Conservation (phyloP, 2,797 vertebrate species). For the Peromyscus attwateri region DNA sequence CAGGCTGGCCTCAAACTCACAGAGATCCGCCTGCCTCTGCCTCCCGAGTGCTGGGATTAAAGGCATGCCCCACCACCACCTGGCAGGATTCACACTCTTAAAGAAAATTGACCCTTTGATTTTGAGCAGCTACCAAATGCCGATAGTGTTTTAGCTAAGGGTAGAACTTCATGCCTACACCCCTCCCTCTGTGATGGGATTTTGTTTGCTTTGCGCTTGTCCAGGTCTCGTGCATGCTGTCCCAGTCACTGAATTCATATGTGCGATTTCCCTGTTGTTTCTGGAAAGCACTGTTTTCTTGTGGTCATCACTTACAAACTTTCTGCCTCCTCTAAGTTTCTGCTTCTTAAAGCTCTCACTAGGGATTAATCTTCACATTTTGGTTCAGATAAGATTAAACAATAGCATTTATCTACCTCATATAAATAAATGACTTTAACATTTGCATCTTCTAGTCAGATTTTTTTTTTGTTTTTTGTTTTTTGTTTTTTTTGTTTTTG, state of each 20-base stretch:
- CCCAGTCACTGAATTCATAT: neutral
- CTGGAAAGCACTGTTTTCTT: neutral
- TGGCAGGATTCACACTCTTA: neutral
- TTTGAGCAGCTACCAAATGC: neutral
- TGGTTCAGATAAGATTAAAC: neutral
- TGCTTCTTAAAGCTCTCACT: neutral
- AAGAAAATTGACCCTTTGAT: neutral
- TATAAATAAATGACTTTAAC: slow-evolving; percentile 4
- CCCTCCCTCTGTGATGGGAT: too few relatives aligned
- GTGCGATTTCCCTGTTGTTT: neutral
- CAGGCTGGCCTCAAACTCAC: too few relatives aligned
- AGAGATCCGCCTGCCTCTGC: too few relatives aligned
- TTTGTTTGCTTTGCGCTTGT: neutral
- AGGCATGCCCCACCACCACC: too few relatives aligned
- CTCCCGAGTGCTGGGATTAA: too few relatives aligned
- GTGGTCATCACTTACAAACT: neutral
- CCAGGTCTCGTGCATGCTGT: rapidly evolving
- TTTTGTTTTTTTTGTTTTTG: too few relatives aligned
- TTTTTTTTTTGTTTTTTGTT: neutral
- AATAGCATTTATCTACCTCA: neutral
- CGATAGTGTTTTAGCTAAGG: neutral
- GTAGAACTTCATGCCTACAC: neutral
- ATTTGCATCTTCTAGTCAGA: neutral
- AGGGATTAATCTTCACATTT: neutral
- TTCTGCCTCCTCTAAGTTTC: neutral